Evolutionary conservation across 1,140 invertebrate genomes (phyloP), one percentile per base, ranked within the genome.

Genomic region (Sycophila sp.): DNA sequence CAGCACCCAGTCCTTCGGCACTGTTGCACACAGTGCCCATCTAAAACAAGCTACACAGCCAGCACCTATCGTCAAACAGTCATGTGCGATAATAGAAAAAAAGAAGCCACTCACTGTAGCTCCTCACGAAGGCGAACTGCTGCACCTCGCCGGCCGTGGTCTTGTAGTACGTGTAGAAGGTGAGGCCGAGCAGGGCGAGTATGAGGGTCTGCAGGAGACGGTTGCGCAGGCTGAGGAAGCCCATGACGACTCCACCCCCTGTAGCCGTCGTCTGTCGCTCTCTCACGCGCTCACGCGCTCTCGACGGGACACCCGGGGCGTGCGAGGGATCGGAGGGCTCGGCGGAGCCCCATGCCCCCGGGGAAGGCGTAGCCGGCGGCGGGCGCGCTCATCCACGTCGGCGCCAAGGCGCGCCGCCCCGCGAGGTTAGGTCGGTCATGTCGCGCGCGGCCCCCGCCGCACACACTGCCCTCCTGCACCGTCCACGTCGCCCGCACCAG

Each of bases 111-210:
- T 86, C 60, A 85, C 83, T 80, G 58, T 69, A 73, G 38, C 74
- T 77, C 63, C 75, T 69, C 13, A 70, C 64, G 51, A 75, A 73
- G 5, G 69, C 36, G 45, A 56, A 79, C 28, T 79, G 81, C 26
- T 65, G 77, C 26, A 79, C 72, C 24, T 85, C 80, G 56, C 80
- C 79, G 63, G 75, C 69, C 13, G 83, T 80, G 6, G 80, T 83
- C n/a, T 82, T 79, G 64, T 84, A 85, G 62, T 85, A 86, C 0
- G 81, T 79, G 49, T 84, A 86, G 53, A 85, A 81, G 24, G 83
- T 84, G 15, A 86, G 73, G 36, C 76, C 72, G 56, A 86, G 66
- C 36, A 85, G 73, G 65, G 77, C 81, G 38, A 86, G 63, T 47
- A 85, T 79, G 55, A 85, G 77, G 49, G 71, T 80, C 73, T 82